Conservation (phyloP, 35 echinoderm and acorn worm genomes). For the Holothuria glaberrima region DNA sequence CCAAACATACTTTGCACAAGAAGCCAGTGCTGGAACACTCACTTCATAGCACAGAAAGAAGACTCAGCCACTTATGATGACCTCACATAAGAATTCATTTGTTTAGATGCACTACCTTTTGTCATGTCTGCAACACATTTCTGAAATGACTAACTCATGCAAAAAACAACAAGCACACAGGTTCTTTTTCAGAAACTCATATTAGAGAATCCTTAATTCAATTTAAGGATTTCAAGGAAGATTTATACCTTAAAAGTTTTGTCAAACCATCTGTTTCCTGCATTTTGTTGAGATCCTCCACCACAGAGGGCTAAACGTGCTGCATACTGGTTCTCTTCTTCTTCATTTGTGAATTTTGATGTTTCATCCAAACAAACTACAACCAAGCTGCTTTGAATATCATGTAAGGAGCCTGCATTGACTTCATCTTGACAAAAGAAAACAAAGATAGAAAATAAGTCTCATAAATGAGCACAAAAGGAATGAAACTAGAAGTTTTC, state of each 20-base stretch:
- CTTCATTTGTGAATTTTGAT: background rate
- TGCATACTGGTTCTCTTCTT: background rate
- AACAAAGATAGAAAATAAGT: background rate
- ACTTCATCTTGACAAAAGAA: background rate
- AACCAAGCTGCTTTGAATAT: conserved; percentile 44
- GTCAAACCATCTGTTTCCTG: conserved; percentile 67
- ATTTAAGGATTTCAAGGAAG: too few relatives aligned
- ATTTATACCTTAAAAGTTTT: conserved; percentile 35
- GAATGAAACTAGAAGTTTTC: too few relatives aligned
- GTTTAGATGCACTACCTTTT: too few relatives aligned
- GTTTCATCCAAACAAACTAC: conserved; percentile 55
- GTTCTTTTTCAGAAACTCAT: background rate
- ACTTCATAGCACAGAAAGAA: too few relatives aligned
- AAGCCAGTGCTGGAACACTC: too few relatives aligned
- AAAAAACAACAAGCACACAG: background rate
- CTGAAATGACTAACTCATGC: too few relatives aligned
- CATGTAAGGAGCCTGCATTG: conserved; percentile 44
- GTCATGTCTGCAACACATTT: background rate
- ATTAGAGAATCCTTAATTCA: background rate
- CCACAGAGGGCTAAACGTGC: conserved; percentile 26
- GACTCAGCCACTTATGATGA: too few relatives aligned
- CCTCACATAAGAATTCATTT: too few relatives aligned
- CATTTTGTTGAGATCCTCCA: conserved; percentile 40
- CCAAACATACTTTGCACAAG: too few relatives aligned
- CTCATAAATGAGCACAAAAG: background rate